Percentiles rank a stretch among this genome's conserved stretches.
These are phyloP conservation scores for Eunapius fragilis DNA, from an alignment of 37 sponge, comb jelly and placozoan species.

Conservation along the genomic window DNA sequence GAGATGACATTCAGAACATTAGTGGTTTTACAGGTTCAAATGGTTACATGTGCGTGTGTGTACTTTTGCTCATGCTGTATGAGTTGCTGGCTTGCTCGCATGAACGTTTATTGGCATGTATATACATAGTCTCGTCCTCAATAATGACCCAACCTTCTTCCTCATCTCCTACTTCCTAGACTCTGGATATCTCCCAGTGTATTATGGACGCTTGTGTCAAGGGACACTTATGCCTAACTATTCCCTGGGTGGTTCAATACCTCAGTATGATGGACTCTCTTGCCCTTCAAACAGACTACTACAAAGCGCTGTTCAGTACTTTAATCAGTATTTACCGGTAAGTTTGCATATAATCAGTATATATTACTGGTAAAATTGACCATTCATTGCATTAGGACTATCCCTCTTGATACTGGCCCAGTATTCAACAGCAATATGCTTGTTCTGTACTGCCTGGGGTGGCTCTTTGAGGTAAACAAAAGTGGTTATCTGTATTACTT, in stretches of 20 bases:
- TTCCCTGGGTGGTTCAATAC: slow-evolving; percentile 82
- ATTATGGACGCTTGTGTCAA: slow-evolving; percentile 30
- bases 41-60: no score
- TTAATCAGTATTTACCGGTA: slow-evolving; percentile 54
- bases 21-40: no score
- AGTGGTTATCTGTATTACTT: not conserved
- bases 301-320: slow-evolving; percentile 16
- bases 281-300: slow-evolving; percentile 1
- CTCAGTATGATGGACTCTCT: slow-evolving; percentile 61
- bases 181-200: slow-evolving; percentile 19
- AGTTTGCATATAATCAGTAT: not conserved
- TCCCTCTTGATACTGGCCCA: not conserved
- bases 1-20: no score
- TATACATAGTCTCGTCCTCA: not conserved
- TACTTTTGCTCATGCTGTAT: no score
- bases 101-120: no score
- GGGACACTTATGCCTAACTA: slow-evolving; percentile 57
- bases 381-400: not conserved
- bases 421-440: slow-evolving; percentile 1
- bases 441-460: slow-evolving; percentile 37
- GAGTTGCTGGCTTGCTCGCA: no score
- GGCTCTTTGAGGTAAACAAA: slow-evolving; percentile 67
- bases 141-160: not conserved
- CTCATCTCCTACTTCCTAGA: not conserved
- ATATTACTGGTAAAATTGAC: not conserved